Conservation (phyloP, 2,888 invertebrate genomes). For the Zootermopsis nevadensis region DNA sequence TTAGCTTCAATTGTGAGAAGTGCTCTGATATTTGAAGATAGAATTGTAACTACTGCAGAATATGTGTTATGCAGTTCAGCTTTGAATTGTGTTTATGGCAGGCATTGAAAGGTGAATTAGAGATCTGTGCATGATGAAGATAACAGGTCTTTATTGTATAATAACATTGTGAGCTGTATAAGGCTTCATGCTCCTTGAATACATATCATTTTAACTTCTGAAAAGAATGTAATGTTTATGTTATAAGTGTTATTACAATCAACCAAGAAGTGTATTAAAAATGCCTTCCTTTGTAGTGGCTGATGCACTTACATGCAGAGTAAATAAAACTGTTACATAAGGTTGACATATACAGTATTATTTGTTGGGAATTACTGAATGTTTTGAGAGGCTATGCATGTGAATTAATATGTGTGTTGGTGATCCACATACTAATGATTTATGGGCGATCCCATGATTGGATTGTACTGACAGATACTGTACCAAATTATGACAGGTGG, state of each 20-base stretch:
- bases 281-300: conserved; percentile 2
- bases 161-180: conserved; percentile 12
- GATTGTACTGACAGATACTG: conserved; percentile 11
- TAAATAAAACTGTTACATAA: neutral
- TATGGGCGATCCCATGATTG: conserved; percentile 32
- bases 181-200: neutral
- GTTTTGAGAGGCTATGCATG: neutral
- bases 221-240: neutral
- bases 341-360: neutral
- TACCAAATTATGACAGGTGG: neutral
- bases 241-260: conserved; percentile 26
- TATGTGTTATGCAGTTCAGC: neutral
- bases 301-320: neutral
- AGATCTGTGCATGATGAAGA: neutral
- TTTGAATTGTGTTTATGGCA: conserved; percentile 4
- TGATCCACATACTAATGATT: neutral
- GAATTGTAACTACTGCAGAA: neutral
- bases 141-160: conserved; percentile 1
- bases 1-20: neutral
- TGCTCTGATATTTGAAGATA: neutral
- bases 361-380: neutral
- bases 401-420: neutral
- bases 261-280: conserved; percentile 12
- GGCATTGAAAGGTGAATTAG: neutral
- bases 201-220: conserved; percentile 21